Evolutionary conservation across 2,797 vertebrate genomes (phyloP).

Genomic region (Picus viridis): DNA sequence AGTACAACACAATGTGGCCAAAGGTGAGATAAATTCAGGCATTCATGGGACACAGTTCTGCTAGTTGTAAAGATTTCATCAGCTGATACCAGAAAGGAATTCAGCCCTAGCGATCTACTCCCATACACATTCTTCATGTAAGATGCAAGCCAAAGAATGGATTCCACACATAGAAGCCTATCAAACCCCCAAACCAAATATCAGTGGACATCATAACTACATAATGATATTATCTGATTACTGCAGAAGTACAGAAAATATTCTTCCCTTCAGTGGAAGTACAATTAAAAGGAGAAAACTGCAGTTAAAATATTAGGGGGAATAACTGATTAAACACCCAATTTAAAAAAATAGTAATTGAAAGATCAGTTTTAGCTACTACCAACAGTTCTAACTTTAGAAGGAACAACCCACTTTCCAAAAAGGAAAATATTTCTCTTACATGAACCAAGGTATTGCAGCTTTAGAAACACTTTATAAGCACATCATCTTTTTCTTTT

Average conservation of each 20-base stretch:
- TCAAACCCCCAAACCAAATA: neutral
- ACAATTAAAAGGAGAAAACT: neutral
- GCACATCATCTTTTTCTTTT: neutral
- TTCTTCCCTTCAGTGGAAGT: constrained; percentile 1
- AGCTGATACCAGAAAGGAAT: neutral
- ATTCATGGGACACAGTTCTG: neutral
- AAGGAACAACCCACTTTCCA: neutral
- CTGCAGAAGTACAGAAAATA: neutral
- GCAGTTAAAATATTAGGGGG: neutral
- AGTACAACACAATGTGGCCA: neutral
- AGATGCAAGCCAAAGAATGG: neutral
- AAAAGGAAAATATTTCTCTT: neutral
- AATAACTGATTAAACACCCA: neutral
- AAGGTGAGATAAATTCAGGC: neutral
- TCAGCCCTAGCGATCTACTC: neutral
- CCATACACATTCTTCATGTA: neutral
- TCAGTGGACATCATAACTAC: neutral
- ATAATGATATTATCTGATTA: neutral
- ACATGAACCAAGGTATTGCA: neutral
- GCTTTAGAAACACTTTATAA: neutral
- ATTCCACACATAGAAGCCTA: neutral
- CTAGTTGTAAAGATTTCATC: neutral
- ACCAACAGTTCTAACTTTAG: neutral
- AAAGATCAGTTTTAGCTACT: constrained; percentile 10
- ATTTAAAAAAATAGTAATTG: neutral